A percentile compares a stretch with the other conserved stretches of the same genome.
Evolutionary conservation across 1,140 invertebrate species (phyloP).

Genomic region (Camponotus vicinus): DNA sequence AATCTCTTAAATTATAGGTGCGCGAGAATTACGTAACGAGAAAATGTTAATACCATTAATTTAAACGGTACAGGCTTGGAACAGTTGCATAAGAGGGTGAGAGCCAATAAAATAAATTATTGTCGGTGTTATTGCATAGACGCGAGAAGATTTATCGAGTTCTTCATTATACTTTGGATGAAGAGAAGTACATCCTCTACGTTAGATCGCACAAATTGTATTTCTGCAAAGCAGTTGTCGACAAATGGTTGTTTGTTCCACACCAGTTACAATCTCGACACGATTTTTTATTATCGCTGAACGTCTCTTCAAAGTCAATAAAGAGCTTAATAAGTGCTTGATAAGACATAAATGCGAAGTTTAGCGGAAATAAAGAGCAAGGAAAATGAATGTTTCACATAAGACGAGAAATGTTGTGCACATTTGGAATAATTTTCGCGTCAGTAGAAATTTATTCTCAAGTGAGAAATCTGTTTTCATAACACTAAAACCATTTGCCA

Average conservation of each 20-base stretch:
- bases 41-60: constrained; percentile 23
- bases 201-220: not conserved
- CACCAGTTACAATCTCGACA: not conserved
- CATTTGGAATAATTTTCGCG: not conserved
- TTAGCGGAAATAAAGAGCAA: not conserved
- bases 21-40: constrained; percentile 6
- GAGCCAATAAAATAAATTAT: constrained; percentile 10
- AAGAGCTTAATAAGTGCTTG: not conserved
- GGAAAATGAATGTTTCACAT: not conserved
- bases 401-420: not conserved
- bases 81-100: constrained; percentile 19
- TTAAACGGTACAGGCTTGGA: constrained; percentile 8
- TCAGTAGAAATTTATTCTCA: not conserved
- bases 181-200: constrained; percentile 16
- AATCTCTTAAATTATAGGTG: constrained; percentile 44
- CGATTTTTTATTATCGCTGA: not conserved
- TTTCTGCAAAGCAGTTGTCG: not conserved
- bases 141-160: not conserved
- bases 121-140: not conserved
- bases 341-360: not conserved
- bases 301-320: not conserved
- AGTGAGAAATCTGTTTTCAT: not conserved
- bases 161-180: not conserved
- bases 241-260: not conserved
- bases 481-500: not conserved